Evolutionary conservation across 1,140 invertebrate genomes (phyloP).

Genomic region (Whitmania pigra): DNA sequence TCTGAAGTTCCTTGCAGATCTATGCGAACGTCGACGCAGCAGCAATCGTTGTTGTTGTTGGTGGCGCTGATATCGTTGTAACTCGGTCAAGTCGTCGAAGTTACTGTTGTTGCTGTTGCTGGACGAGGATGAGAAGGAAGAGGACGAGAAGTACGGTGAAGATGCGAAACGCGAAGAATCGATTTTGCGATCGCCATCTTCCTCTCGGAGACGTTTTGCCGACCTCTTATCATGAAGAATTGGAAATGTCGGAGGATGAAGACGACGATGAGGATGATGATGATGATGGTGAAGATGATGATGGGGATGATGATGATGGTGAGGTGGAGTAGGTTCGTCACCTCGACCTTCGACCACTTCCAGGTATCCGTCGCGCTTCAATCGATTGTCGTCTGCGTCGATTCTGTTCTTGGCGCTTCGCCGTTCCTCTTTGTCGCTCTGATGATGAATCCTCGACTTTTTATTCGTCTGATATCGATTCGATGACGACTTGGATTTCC

Average conservation of each 20-base stretch:
- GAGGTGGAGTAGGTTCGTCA: not conserved
- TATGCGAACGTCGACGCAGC: not conserved
- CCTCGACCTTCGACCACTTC: not conserved
- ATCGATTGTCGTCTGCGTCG: not conserved
- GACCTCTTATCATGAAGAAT: not conserved
- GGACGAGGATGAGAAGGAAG: not conserved
- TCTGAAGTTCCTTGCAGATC: not conserved
- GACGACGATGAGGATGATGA: constrained; percentile 1
- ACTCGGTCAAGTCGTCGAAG: not conserved
- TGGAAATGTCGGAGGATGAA: not conserved
- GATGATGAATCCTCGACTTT: too few species aligned
- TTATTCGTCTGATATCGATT: too few species aligned
- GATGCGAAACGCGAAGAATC: not conserved
- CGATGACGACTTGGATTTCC: not conserved
- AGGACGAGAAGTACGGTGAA: not conserved
- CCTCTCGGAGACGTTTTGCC: too few species aligned
- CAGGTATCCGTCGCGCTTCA: not conserved
- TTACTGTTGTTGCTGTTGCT: not conserved
- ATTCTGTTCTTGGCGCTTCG: not conserved
- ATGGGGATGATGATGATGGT: not conserved
- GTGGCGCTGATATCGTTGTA: not conserved
- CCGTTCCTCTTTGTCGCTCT: too few species aligned
- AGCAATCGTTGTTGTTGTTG: not conserved
- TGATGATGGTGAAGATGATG: not conserved
- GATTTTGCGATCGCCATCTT: too few species aligned